These are phyloP conservation scores for Epinephelus malabaricus DNA, from an alignment of 2,797 vertebrate species.

Conservation along the genomic window DNA sequence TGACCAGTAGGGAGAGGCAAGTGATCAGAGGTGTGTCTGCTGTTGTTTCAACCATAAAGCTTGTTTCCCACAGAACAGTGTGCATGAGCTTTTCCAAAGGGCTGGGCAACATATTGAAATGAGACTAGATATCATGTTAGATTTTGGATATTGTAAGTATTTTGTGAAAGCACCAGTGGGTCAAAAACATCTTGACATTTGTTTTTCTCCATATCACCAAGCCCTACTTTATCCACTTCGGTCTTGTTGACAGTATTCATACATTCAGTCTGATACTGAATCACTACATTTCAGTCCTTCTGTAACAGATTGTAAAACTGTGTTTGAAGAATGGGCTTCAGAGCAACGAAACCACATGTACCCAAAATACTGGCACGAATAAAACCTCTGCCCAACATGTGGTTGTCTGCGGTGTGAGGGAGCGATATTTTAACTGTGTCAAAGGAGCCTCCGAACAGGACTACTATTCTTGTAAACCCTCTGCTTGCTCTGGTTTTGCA, in stretches of 20 bases:
- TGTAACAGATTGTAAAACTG: conserved; percentile 22
- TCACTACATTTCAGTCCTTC: not conserved
- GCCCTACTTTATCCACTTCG: conserved; percentile 4
- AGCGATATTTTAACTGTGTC: conserved; percentile 17
- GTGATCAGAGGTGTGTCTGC: conserved; percentile 27
- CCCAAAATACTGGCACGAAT: conserved; percentile 34
- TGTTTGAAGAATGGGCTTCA: not conserved
- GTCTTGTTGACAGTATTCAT: conserved; percentile 24
- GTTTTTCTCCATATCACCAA: too few relatives aligned
- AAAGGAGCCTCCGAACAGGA: not conserved
- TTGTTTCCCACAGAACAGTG: conserved; percentile 8
- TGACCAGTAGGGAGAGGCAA: conserved; percentile 70
- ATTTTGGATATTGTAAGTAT: too few relatives aligned
- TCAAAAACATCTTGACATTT: too few relatives aligned
- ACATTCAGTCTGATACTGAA: conserved; percentile 28
- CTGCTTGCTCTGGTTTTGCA: not conserved
- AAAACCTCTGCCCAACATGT: conserved; percentile 32
- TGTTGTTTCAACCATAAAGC: conserved; percentile 6
- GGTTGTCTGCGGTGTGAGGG: conserved; percentile 23
- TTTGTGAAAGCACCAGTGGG: too few relatives aligned
- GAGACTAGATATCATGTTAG: too few relatives aligned
- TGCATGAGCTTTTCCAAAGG: not conserved
- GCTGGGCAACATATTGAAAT: too few relatives aligned
- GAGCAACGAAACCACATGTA: not conserved
- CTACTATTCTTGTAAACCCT: conserved; percentile 30